phyloP scores from a whole-genome alignment of 2,797 vertebrate species.

The Antennarius maculatus region DNA sequence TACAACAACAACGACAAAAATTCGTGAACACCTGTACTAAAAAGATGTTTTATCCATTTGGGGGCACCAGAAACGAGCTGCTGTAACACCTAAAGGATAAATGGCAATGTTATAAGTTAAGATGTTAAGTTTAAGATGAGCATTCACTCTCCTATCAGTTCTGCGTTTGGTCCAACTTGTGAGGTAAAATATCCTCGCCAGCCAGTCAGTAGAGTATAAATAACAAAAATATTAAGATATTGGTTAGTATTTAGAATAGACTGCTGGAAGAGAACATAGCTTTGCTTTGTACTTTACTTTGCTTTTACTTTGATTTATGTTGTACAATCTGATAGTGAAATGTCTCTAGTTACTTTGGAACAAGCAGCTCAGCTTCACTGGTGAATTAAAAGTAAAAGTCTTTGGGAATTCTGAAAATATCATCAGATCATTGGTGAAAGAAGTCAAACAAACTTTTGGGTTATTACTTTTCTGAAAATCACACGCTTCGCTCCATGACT shows the following conservation, averaged over 20 bases:
- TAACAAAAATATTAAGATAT: too few species aligned
- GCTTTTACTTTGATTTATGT: not conserved
- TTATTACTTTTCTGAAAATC: slow-evolving; percentile 33
- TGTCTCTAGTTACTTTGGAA: not conserved
- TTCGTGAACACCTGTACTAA: too few species aligned
- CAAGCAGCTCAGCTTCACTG: not conserved
- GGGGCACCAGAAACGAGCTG: not conserved
- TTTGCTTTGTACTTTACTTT: too few species aligned
- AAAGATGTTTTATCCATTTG: too few species aligned
- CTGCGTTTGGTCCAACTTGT: not conserved
- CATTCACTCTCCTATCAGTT: slow-evolving; percentile 3
- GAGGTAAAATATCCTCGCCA: not conserved
- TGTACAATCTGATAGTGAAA: not conserved
- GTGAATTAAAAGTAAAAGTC: not conserved
- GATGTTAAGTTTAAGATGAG: too few species aligned
- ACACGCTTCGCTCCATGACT: slow-evolving; percentile 23
- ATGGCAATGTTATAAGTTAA: not conserved
- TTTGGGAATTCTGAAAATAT: slow-evolving; percentile 25
- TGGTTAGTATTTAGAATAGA: too few species aligned
- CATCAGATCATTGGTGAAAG: slow-evolving; percentile 10
- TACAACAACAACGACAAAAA: too few species aligned
- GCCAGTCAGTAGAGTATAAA: not conserved
- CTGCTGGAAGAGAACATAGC: too few species aligned
- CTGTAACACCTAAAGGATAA: not conserved
- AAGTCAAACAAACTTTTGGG: slow-evolving; percentile 18